Base-by-base conservation (phyloP, 2,113 vertebrate species). In the Oryzias javanicus region DNA sequence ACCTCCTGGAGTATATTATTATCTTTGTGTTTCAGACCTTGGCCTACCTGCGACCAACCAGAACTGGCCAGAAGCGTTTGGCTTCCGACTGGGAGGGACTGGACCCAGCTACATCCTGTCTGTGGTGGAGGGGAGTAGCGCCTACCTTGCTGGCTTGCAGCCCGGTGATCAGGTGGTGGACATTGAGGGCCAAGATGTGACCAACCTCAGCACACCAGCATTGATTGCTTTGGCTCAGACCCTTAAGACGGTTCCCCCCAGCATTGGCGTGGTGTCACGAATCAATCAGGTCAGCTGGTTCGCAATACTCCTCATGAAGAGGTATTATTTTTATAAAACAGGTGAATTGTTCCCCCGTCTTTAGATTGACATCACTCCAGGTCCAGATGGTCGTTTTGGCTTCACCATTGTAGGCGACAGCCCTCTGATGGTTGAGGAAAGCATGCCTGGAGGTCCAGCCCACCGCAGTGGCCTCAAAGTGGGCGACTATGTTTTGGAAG, bases 21-120 rank as follows among this genome's bases (percentile, higher is more conserved):
- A 35, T 13, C n/a, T 52, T 19, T 25, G 0, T 67, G 50, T 53
- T 50, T 22, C 86, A 95, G 93, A 87, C 47, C 47, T 92, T 42
- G 87, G 87, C 54, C 86, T 98, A 86, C 93, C 92, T 0, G 75
- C 90, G 4, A 95, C 88, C 82, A 99, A 98, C 83, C 91, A 96
- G 82, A 94, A 93, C 73, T 99, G 97, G 97, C 97, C 97, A 0
- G 96, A 98, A 59, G 93, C 94, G 10, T 99, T 99, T 35, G 97
- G 97, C 52, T 99, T 99, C 88, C 86, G 90, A 27, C 89, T 99
- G 49, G 90, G 92, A 1, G 96, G 97, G 62, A 89, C 82, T 0
- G 95, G 96, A 4, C 97, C 97, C 0, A 98, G 97, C 89, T 98
- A 96, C 84, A 92, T 98, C 83, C 72, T 99, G 4, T 93, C 93